Percentiles rank a stretch among this genome's conserved stretches.
Conservation (phyloP, 2,888 invertebrate genomes). For the Iselma pallidipennis region DNA sequence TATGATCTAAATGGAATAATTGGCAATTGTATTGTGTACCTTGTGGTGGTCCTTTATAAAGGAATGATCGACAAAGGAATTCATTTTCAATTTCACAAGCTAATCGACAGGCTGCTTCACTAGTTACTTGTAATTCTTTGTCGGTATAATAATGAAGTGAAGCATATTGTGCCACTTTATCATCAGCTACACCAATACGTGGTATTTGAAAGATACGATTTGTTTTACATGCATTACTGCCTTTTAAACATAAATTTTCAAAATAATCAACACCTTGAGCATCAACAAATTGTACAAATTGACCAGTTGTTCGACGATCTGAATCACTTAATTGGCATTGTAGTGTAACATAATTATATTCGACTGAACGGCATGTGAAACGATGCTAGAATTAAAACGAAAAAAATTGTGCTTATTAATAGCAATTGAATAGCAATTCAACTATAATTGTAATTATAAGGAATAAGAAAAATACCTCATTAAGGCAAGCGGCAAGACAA, state of each 20-base stretch:
- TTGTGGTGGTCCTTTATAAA: slow-evolving; percentile 70
- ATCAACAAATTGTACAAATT: slow-evolving; percentile 88
- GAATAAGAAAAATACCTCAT: slow-evolving; percentile 66
- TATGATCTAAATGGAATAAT: slow-evolving; percentile 89
- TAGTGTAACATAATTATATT: slow-evolving; percentile 92
- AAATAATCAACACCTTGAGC: slow-evolving; percentile 84
- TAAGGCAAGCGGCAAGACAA: slow-evolving; percentile 88
- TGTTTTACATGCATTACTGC: slow-evolving; percentile 83
- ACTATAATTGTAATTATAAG: slow-evolving; percentile 11
- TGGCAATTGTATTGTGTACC: slow-evolving; percentile 87
- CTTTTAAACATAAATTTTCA: slow-evolving; percentile 87
- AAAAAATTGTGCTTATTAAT: too few relatives aligned
- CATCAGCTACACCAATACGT: slow-evolving; percentile 86
- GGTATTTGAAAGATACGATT: slow-evolving; percentile 79
- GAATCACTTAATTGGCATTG: slow-evolving; percentile 90
- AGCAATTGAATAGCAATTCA: too few relatives aligned
- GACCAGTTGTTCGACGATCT: slow-evolving; percentile 84
- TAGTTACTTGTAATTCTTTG: slow-evolving; percentile 89
- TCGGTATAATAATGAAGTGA: slow-evolving; percentile 91
- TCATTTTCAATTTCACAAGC: slow-evolving; percentile 93
- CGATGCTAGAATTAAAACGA: slow-evolving; percentile 69
- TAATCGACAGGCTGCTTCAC: slow-evolving; percentile 83
- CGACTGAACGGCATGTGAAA: slow-evolving; percentile 88
- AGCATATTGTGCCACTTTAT: slow-evolving; percentile 90
- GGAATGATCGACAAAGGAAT: slow-evolving; percentile 84